A percentile compares a stretch with the other conserved stretches of the same genome.
Evolutionary conservation across 2,113 vertebrate species (phyloP).

Genomic region (Picathartes gymnocephalus): DNA sequence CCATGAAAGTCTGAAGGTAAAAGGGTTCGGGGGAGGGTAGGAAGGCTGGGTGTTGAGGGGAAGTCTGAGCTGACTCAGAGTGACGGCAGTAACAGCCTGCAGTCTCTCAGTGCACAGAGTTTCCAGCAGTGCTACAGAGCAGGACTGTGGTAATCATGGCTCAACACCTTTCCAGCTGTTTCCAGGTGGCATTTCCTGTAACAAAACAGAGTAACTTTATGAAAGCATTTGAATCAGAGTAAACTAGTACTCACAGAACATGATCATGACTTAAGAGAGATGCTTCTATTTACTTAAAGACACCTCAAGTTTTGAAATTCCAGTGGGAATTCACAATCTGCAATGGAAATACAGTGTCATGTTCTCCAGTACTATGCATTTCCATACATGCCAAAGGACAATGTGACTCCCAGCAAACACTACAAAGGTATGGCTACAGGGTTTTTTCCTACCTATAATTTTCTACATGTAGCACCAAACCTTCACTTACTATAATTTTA

Average conservation of each 20-base stretch:
- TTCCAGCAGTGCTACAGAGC: not conserved
- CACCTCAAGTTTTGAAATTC: not conserved
- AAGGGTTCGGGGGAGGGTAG: not conserved
- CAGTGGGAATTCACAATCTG: not conserved
- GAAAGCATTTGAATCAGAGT: not conserved
- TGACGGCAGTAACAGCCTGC: not conserved
- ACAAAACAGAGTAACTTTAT: not conserved
- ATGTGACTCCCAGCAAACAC: not conserved
- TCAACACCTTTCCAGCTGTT: not conserved
- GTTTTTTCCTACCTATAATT: not conserved
- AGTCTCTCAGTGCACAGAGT: fast-evolving
- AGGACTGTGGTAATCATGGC: not conserved
- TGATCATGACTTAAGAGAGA: not conserved
- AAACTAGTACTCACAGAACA: not conserved
- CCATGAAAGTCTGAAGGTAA: not conserved
- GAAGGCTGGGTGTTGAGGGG: not conserved
- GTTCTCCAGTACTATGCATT: not conserved
- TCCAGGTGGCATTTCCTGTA: not conserved
- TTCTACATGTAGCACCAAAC: not conserved
- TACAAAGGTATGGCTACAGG: not conserved
- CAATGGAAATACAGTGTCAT: not conserved
- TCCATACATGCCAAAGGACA: not conserved
- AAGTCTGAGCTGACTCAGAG: not conserved
- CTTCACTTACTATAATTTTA: not conserved
- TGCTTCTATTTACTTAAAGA: not conserved